These are phyloP conservation scores for Uropetala carovei DNA, from an alignment of 2,888 invertebrate species.

Conservation along the genomic window DNA sequence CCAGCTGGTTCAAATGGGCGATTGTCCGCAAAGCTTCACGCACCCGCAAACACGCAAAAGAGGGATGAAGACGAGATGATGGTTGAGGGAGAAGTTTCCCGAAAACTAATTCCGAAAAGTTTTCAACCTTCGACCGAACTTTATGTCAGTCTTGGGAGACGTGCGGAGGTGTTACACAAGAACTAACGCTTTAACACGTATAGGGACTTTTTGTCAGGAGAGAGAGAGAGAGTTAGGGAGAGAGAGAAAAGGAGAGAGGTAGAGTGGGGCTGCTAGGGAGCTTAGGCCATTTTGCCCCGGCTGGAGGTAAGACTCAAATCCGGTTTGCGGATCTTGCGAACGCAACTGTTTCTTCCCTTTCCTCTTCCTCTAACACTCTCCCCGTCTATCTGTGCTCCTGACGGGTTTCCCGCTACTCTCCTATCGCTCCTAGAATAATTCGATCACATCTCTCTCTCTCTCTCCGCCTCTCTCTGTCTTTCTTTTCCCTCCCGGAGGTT, in stretches of 20 bases:
- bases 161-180: background rate
- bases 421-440: background rate
- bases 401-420: background rate
- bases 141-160: background rate
- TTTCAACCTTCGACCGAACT: background rate
- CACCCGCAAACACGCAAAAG: background rate
- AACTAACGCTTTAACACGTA: background rate
- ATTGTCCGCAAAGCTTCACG: background rate
- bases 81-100: background rate
- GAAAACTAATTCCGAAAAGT: background rate
- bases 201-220: background rate
- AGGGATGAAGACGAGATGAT: background rate
- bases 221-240: background rate
- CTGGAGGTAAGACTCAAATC: background rate
- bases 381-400: background rate
- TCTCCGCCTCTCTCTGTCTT: background rate
- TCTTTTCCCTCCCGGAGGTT: background rate
- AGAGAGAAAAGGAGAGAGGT: background rate
- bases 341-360: slow-evolving; percentile 9
- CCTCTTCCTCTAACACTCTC: no score
- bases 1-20: no score
- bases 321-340: slow-evolving; percentile 16
- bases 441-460: background rate
- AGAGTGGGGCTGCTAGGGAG: background rate
- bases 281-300: slow-evolving; percentile 5